Base-by-base conservation (phyloP, 92 coral and sea anemone genomes). In the Scolanthus callimorphus region DNA sequence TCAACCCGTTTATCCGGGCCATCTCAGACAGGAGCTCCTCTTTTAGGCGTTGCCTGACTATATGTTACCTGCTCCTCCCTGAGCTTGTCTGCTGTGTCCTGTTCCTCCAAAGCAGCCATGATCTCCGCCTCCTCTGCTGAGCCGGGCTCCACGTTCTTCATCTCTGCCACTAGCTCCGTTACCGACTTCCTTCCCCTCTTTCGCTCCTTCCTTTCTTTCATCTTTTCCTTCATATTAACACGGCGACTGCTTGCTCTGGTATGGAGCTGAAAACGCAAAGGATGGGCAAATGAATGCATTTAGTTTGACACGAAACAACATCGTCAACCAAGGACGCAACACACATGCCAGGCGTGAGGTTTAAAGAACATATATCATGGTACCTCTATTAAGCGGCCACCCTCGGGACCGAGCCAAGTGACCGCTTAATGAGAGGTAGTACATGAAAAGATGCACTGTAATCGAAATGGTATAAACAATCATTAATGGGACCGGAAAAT, bases 41-140 rank as follows among this genome's bases (percentile, higher is more conserved):
- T 2, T 13, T 15, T 29, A 48, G 57, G 21, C 38, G 51, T 58
- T 25, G 38, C 69, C 58, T 48, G 48, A 45, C 48, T n/a, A n/a
- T n/a, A n/a, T 17, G 8, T 34, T 21, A 66, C 75, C 59, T 61
- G 80, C 51, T 82, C 73, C 49, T 87, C 95, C 51, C 95, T 67
- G 39, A 60, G 29, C 49, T 71, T 63, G 57, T 87, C 95, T 15
- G 90, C 86, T 10, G 67, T 69, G 34, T 68, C 73, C 15, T 82
- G 47, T 45, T 87, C 78, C 11, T 69, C 79, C 29, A 87, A 27
- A 0, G 95, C 95, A 8, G 71, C 84, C 21, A 68, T 61, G 47
- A 91, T 89, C 41, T 79, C 88, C 3, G 87, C 83, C 53, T 81
- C 97, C 59, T 69, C 89, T 25, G 76, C 71, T 21, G 96, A 91